Evolutionary conservation across 2,888 invertebrate species (phyloP), one percentile per base, ranked within the genome.

Genomic region (Caenorhabditis plicata): DNA sequence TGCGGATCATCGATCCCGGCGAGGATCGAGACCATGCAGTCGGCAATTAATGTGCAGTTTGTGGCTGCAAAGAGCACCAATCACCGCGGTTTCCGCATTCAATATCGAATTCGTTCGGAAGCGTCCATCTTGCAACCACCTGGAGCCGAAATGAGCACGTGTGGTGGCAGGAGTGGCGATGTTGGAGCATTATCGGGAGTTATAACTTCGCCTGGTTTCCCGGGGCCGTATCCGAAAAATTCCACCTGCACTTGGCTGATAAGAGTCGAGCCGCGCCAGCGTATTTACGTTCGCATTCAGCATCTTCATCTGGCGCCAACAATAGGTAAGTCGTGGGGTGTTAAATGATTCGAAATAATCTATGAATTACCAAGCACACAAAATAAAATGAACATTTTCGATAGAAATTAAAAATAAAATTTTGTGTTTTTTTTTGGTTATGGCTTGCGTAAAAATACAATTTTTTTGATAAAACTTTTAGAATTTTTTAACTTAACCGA

Each of bases 181-280:
- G n/a, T n/a, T n/a, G n/a, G 19, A 27, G 15, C 19, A 9, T 2
- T 31, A 52, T 39, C 38, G 49, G 83, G 83, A 3, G 75, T 80
- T n/a, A 80, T 84, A 32, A 66, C 66, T 5, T 82, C 82, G 19
- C 84, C 84, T 4, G 83, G 82, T 1, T 83, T 78, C 58, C 83
- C 83, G 3, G 53, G 60, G 8, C 78, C 80, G 8, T 83, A 82
- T 55, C 81, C 82, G 0, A 77, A 73, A 22, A 81, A 82, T 33
- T 69, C 82, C 11, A 81, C 82, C 8, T 84, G 84, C 70, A 77
- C 81, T 33, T 84, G 84, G 84, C 69, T 84, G 23, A 80, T 84
- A 35, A 70, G 84, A 35, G 84, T 83, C 9, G 73, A 78, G 19
- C 78, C 78, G 31, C 62, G 75, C 27, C 81, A 81, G 54, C 75